Percentiles rank a stretch among this genome's conserved stretches.
Evolutionary conservation across 2,888 invertebrate genomes (phyloP).

Genomic region (Stratiomys singularior): DNA sequence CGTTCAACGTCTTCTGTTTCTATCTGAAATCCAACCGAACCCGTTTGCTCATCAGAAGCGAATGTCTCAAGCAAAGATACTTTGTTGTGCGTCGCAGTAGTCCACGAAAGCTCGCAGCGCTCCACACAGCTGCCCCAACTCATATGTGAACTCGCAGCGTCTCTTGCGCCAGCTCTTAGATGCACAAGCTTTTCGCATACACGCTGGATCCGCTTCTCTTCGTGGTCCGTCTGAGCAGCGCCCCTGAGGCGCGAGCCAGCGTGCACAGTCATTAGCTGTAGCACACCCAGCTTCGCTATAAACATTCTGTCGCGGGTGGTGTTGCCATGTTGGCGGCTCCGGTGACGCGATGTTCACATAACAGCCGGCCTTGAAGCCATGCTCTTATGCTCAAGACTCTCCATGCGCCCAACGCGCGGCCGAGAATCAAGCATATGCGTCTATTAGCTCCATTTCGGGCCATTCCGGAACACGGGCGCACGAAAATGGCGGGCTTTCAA

Average conservation of each 20-base stretch:
- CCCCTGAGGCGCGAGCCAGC: constrained; percentile 2
- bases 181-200: background rate
- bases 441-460: background rate
- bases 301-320: too few relatives aligned
- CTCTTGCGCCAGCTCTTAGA: constrained; percentile 5
- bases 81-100: constrained; percentile 40
- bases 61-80: constrained; percentile 25
- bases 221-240: background rate
- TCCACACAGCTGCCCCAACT: background rate
- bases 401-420: constrained; percentile 24
- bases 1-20: background rate
- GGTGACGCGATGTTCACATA: background rate
- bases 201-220: constrained; percentile 9
- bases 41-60: constrained; percentile 42
- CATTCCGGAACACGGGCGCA: background rate
- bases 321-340: too few relatives aligned
- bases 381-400: background rate
- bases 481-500: background rate
- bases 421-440: background rate
- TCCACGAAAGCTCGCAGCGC: constrained; percentile 25
- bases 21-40: constrained; percentile 13
- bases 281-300: background rate
- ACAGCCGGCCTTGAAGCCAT: constrained; percentile 12
- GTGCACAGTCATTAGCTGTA: background rate
- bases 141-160: background rate